These are phyloP conservation scores for Mastigias papua DNA, from an alignment of 30 jellyfish, hydroid and myxozoan species.

Conservation along the genomic window DNA sequence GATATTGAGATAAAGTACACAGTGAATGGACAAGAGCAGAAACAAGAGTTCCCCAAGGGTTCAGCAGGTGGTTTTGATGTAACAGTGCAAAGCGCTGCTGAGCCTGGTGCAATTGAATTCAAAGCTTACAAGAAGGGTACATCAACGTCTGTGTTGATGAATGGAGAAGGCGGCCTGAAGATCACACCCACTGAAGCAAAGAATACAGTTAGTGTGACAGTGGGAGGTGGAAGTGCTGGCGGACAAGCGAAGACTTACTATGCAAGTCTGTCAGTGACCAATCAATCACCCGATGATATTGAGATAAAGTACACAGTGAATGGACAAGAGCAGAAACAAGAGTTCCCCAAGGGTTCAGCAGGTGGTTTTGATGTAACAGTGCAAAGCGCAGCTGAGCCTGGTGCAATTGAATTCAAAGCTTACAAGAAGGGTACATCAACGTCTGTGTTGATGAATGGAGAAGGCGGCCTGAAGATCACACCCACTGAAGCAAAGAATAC, in stretches of 20 bases:
- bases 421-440: conserved; percentile 63
- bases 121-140: conserved; percentile 61
- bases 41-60: conserved; percentile 42
- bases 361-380: conserved; percentile 56
- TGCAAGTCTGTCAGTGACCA: conserved; percentile 59
- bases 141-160: conserved; percentile 27
- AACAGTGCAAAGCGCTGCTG: conserved; percentile 1
- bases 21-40: conserved; percentile 46
- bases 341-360: conserved; percentile 64
- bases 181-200: conserved; percentile 61
- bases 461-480: conserved; percentile 55
- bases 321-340: conserved; percentile 70
- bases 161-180: conserved; percentile 41
- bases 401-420: conserved; percentile 76
- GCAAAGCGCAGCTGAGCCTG: conserved; percentile 63
- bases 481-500: conserved; percentile 66
- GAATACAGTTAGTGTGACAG: conserved; percentile 8
- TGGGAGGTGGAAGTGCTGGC: conserved; percentile 20
- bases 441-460: conserved; percentile 71
- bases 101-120: conserved; percentile 55
- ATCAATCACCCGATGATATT: conserved; percentile 71
- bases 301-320: conserved; percentile 68
- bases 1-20: conserved; percentile 36
- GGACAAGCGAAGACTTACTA: conserved; percentile 37
- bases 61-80: conserved; percentile 29